A percentile compares a stretch with the other conserved stretches of the same genome.
These are phyloP conservation scores for Aricia artaxerxes DNA, from an alignment of 2,888 invertebrate species.

Conservation along the genomic window DNA sequence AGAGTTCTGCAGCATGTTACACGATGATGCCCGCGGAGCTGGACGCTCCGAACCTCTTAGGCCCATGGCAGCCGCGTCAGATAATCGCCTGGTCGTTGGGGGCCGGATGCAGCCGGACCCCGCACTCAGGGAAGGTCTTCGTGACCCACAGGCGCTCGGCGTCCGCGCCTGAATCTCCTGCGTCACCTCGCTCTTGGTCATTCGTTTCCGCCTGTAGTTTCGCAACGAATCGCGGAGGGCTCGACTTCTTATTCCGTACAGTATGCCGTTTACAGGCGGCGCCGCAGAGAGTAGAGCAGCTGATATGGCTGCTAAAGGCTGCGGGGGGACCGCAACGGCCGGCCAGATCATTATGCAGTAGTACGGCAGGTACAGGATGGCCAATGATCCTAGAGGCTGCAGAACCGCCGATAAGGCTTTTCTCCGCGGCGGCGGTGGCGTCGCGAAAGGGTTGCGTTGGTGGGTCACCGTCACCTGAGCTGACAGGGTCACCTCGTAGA, in stretches of 20 bases:
- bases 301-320: conserved; percentile 79
- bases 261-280: conserved; percentile 86
- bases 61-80: conserved; percentile 73
- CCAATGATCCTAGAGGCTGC: conserved; percentile 86
- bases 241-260: conserved; percentile 89
- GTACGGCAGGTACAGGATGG: conserved; percentile 87
- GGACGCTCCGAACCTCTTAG: conserved; percentile 65
- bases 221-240: conserved; percentile 85
- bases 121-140: conserved; percentile 85
- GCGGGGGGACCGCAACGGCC: conserved; percentile 62
- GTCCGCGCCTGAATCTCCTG: conserved; percentile 90
- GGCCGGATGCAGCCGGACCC: conserved; percentile 72
- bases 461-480: conserved; percentile 92
- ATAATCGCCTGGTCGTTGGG: conserved; percentile 66
- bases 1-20: conserved; percentile 84
- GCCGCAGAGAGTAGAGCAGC: conserved; percentile 85
- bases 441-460: conserved; percentile 88
- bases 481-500: conserved; percentile 90
- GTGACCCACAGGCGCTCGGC: conserved; percentile 88
- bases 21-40: conserved; percentile 83
- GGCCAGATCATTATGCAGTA: conserved; percentile 87
- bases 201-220: conserved; percentile 88
- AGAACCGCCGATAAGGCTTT: conserved; percentile 85
- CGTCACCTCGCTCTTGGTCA: conserved; percentile 88
- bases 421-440: conserved; percentile 83